Evolutionary conservation across 2,888 invertebrate species (phyloP).

Genomic region (Pristionchus japonicus): DNA sequence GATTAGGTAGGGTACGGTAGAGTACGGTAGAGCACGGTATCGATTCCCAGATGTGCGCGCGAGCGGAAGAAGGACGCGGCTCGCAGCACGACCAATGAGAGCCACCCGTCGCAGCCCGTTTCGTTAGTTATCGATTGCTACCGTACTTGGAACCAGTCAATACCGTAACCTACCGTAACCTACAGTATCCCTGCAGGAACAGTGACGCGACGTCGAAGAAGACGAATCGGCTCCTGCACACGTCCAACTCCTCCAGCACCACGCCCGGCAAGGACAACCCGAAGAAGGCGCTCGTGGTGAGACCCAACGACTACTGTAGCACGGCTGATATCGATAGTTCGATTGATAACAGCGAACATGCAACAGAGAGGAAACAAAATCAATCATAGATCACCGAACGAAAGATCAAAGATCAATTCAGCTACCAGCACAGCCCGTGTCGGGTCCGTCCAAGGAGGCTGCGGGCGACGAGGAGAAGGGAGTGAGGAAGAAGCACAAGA

Average conservation of each 20-base stretch:
- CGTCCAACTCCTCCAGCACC: neutral
- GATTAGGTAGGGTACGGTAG: too few relatives aligned
- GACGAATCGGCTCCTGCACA: neutral
- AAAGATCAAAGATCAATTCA: slow-evolving; percentile 28
- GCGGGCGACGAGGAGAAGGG: neutral
- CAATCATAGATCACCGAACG: neutral
- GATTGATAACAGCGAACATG: too few relatives aligned
- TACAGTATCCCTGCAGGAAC: neutral
- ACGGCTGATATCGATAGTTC: too few relatives aligned
- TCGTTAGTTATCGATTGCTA: neutral
- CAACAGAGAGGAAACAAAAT: neutral
- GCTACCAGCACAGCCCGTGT: neutral
- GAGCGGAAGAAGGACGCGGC: neutral
- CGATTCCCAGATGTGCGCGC: too few relatives aligned
- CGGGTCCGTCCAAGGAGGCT: neutral
- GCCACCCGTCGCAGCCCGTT: neutral
- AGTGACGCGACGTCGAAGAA: slow-evolving; percentile 3
- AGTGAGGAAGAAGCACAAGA: neutral
- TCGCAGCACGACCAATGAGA: neutral
- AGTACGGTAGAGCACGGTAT: too few relatives aligned
- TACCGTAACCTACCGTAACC: neutral
- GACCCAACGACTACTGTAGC: too few relatives aligned
- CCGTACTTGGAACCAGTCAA: neutral
- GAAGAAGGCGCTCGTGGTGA: neutral
- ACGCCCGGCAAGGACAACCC: neutral